Evolutionary conservation across 2,888 invertebrate species (phyloP).

Genomic region (Seira ritae): DNA sequence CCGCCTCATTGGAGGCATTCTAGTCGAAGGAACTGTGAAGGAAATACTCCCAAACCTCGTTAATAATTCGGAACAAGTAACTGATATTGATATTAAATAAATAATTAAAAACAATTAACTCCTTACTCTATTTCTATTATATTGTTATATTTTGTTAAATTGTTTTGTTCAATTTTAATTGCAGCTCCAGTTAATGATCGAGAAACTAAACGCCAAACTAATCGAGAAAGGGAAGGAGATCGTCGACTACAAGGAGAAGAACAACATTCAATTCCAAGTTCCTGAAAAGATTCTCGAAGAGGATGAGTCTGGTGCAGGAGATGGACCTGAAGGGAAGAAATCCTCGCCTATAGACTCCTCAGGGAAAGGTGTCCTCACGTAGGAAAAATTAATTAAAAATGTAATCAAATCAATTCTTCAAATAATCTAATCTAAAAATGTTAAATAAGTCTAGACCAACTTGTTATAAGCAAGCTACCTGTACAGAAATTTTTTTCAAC

Average conservation of each 20-base stretch:
- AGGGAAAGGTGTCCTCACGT: conserved; percentile 34
- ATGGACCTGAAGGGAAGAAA: background rate
- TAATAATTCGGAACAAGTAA: conserved; percentile 85
- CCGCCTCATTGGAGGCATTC: conserved; percentile 93
- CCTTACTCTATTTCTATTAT: conserved; percentile 39
- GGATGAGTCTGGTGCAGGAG: conserved; percentile 67
- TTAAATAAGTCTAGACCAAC: too few relatives aligned
- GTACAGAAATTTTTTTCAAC: too few relatives aligned
- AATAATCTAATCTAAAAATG: too few relatives aligned
- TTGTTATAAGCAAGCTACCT: too few relatives aligned
- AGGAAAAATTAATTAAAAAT: too few relatives aligned
- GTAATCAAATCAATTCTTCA: too few relatives aligned
- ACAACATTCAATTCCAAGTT: conserved; percentile 90
- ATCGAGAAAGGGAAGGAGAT: conserved; percentile 91
- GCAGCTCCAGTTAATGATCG: conserved; percentile 87
- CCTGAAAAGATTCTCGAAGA: conserved; percentile 78
- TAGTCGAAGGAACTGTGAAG: conserved; percentile 93
- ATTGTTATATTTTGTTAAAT: background rate
- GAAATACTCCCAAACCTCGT: conserved; percentile 91
- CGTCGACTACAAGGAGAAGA: conserved; percentile 92
- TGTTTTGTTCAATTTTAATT: conserved; percentile 72
- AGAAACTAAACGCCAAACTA: conserved; percentile 87
- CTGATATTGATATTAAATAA: too few relatives aligned
- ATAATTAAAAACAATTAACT: conserved; percentile 1
- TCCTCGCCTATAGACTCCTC: conserved; percentile 22